A percentile compares a stretch with the other conserved stretches of the same genome.
phyloP scores from a whole-genome alignment of 2,888 invertebrate genomes.

The Euspilapteryx auroguttella region DNA sequence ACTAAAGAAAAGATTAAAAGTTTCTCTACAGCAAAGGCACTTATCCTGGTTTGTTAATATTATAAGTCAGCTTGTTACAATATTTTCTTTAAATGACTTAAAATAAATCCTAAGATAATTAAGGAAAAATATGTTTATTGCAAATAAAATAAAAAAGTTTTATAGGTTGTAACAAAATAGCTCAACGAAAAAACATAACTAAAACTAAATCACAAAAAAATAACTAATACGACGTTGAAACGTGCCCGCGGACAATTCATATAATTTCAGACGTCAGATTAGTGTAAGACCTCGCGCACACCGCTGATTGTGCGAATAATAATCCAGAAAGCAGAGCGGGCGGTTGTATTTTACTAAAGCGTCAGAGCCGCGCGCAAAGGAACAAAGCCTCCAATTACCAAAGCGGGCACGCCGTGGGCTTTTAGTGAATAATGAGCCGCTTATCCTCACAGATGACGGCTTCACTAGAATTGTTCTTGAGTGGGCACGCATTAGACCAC shows the following conservation, averaged over 20 bases:
- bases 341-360: constrained; percentile 31
- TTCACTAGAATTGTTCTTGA: constrained; percentile 46
- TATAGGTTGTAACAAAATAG: no score
- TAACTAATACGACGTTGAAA: constrained; percentile 29
- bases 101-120: no score
- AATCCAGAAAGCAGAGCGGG: constrained; percentile 24
- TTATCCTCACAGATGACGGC: constrained; percentile 46
- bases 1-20: no score
- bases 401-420: constrained; percentile 52
- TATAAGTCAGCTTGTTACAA: no score
- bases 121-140: no score
- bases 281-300: constrained; percentile 32
- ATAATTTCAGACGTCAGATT: constrained; percentile 44
- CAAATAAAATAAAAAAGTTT: no score
- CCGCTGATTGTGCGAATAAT: constrained; percentile 49
- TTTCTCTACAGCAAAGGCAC: no score
- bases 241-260: constrained; percentile 28
- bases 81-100: no score
- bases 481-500: constrained; percentile 18
- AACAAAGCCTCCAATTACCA: constrained; percentile 58
- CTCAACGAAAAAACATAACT: no score
- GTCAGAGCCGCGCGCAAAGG: constrained; percentile 46
- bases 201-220: no score
- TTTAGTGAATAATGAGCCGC: constrained; percentile 59
- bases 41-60: no score